Evolutionary conservation across 2,888 invertebrate species (phyloP), one percentile per base, ranked within the genome.

Genomic region (Aromia moschata): DNA sequence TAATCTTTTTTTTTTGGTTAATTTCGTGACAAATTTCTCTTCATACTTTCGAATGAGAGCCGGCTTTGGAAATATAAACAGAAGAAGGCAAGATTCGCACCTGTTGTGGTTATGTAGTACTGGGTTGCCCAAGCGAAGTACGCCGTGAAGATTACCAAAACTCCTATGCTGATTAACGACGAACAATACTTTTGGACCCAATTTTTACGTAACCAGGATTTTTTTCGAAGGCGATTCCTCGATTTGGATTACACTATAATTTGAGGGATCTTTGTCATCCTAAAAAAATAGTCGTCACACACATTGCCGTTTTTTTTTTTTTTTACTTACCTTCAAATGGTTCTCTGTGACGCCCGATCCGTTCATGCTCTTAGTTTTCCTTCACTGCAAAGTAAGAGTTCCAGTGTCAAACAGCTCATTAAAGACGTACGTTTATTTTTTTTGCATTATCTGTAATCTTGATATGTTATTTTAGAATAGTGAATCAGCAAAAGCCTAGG

Each of bases 101-200:
- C 68, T 43, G 61, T 64, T 7, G 65, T 60, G 20, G 31, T 31
- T 15, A 72, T 37, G 57, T 70, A 75, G 46, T 74, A 65, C 11
- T 60, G 46, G 1, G 72, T 73, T 2, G 78, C 77, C 75, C 76
- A 76, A 2, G 66, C 58, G 52, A 75, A 74, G 63, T 77, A 74
- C 0, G 58, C 71, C 18, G 67, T 65, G 41, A 69, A 55, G 12
- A 69, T 12, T 5, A 41, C 17, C 5, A 59, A 15, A 3, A 51
- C 10, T 2, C 31, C 17, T n/a, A 52, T n/a, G 5, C 10, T 52
- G 37, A 16, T 31, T 14, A 52, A 3, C 9, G 11, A 31, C 1
- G 41, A 31, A 11, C 10, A 1, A 14, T 52, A 10, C 3, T 11
- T 41, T 12, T 41, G 11, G 5, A 52, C 18, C 52, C 52, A 52